phyloP scores from a whole-genome alignment of 2,797 vertebrate species.

The Platyrinchus mystaceus region DNA sequence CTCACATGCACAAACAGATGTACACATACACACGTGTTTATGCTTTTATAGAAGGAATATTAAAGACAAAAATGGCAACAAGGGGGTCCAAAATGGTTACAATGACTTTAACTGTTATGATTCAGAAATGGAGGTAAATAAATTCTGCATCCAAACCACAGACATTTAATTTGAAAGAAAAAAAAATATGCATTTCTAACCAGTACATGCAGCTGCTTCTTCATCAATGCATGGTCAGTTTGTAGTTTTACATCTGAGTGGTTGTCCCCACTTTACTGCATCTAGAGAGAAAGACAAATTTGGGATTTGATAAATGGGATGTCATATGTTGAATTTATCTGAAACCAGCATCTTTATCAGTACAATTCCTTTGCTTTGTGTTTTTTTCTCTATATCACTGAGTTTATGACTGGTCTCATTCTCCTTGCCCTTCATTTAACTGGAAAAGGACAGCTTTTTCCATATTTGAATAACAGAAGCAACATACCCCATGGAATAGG shows the following conservation, averaged over 20 bases:
- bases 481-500: background rate
- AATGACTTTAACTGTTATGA: background rate
- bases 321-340: background rate
- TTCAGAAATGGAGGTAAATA: background rate
- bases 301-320: background rate
- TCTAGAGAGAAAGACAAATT: constrained; percentile 30
- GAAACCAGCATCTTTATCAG: background rate
- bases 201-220: background rate
- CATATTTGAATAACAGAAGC: background rate
- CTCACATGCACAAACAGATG: background rate
- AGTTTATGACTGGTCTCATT: background rate
- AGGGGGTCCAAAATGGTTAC: background rate
- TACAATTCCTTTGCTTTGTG: background rate
- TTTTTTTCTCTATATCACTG: background rate
- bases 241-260: background rate
- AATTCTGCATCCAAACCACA: background rate
- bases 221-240: background rate
- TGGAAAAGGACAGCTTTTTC: background rate
- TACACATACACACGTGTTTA: background rate
- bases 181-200: constrained; percentile 3
- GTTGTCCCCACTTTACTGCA: constrained; percentile 16
- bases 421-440: background rate
- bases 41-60: background rate
- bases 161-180: background rate
- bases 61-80: background rate